These are phyloP conservation scores for Prunella himalayana DNA, from an alignment of 2,113 vertebrate genomes.

Conservation along the genomic window DNA sequence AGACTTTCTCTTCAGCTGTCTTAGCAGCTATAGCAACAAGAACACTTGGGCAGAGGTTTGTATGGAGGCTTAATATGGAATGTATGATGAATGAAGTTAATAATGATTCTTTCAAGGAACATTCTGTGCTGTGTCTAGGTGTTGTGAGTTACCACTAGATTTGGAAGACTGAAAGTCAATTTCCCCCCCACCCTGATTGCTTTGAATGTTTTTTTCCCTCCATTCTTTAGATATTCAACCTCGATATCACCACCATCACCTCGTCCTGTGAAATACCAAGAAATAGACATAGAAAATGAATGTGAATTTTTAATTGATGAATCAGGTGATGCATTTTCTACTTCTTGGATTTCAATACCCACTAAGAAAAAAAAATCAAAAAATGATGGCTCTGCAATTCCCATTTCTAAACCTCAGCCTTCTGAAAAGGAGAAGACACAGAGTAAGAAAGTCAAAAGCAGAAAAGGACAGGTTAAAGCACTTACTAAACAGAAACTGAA, in stretches of 20 bases:
- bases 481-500: neutral
- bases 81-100: neutral
- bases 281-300: slow-evolving; percentile 40
- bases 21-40: slow-evolving; percentile 41
- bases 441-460: neutral
- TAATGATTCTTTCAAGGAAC: neutral
- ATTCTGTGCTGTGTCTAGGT: neutral
- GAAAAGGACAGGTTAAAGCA: neutral
- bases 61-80: neutral
- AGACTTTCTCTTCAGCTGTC: slow-evolving; percentile 6
- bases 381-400: neutral
- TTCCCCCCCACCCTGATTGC: accelerated
- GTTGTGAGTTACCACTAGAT: neutral
- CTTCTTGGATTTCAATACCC: slow-evolving; percentile 61
- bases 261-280: neutral
- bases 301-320: slow-evolving; percentile 75
- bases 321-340: neutral
- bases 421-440: neutral
- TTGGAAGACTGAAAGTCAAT: neutral
- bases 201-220: neutral
- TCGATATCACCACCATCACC: neutral
- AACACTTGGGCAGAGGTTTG: slow-evolving; percentile 48
- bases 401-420: neutral
- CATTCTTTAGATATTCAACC: slow-evolving; percentile 20
- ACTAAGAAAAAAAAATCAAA: neutral